These are phyloP conservation scores for Troglohyphantes excavatus DNA, from an alignment of 2,888 invertebrate genomes.

Conservation along the genomic window DNA sequence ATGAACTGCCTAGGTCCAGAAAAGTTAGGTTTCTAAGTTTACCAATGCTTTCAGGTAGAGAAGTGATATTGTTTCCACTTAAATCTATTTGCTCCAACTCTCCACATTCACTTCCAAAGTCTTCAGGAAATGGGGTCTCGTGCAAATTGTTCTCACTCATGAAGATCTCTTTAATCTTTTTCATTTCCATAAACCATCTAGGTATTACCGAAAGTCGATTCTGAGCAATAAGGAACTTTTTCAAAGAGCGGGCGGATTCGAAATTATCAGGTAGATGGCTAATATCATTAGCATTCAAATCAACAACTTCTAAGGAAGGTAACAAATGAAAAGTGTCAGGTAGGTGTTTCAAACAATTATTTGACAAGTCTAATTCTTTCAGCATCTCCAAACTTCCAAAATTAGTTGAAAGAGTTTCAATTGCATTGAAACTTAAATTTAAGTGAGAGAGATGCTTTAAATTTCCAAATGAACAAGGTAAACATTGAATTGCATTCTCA, in stretches of 20 bases:
- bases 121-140: constrained; percentile 49
- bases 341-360: constrained; percentile 81
- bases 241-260: constrained; percentile 20
- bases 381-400: constrained; percentile 87
- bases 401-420: constrained; percentile 86
- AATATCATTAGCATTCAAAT: constrained; percentile 61
- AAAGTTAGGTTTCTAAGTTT: constrained; percentile 32
- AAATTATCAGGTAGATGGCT: constrained; percentile 30
- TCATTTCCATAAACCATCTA: constrained; percentile 60
- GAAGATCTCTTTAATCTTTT: constrained; percentile 40
- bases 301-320: constrained; percentile 43
- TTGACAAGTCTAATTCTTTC: constrained; percentile 85
- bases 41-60: constrained; percentile 61
- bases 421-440: constrained; percentile 88
- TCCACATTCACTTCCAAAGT: constrained; percentile 36
- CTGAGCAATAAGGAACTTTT: constrained; percentile 39
- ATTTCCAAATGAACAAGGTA: constrained; percentile 47
- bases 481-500: constrained; percentile 54
- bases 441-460: constrained; percentile 84
- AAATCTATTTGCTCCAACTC: constrained; percentile 61
- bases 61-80: constrained; percentile 62
- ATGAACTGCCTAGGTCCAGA: constrained; percentile 60
- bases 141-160: constrained; percentile 42
- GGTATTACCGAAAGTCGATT: constrained; percentile 53
- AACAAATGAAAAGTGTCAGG: constrained; percentile 79